Base-by-base conservation (phyloP, 2,888 invertebrate genomes). In the Tinea semifulvella region DNA sequence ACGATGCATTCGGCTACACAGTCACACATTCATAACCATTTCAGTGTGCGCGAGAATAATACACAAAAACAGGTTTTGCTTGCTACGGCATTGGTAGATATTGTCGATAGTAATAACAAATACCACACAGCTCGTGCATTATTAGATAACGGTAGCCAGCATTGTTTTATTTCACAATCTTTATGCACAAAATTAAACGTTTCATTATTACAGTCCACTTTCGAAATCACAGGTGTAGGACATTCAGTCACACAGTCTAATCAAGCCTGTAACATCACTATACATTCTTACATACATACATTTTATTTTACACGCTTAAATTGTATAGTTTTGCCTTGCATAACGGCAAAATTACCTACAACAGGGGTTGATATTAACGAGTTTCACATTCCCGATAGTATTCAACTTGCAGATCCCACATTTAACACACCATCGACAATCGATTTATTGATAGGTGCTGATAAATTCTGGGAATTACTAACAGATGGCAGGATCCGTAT, bases 391-490 rank as follows among this genome's bases (percentile, higher is more conserved):
- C 45, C 45, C 2, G 13, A 39, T 2, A 25, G 50, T 27, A 46
- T 49, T 8, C 16, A 35, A 17, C 31, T 51, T 1, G 50, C 52
- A 7, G 52, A 52, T 46, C 50, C 52, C 4, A 43, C 42, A 14
- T 52, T 49, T 47, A 46, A 46, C 46, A 25, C 14, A 17, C 26
- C 47, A 11, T 43, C 38, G 16, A 27, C 45, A 42, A 51, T 52
- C 13, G 47, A 52, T 35, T 45, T 52, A 13, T 42, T 49, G 8
- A 35, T 52, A 20, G 51, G 51, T 7, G 51, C 49, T 16, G 52
- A 51, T 38, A 47, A 42, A 26, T 53, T 53, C 35, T 52, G 51
- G 50, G 49, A 49, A 8, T 35, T 53, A 6, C 45, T 53, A 46
- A 19, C 38, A 14, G 40, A 46, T 2, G 47, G 46, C 40, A 36